Percentiles rank a stretch among this genome's conserved stretches.
Conservation (phyloP, 2,113 vertebrate genomes). For the Salvelinus sp. region DNA sequence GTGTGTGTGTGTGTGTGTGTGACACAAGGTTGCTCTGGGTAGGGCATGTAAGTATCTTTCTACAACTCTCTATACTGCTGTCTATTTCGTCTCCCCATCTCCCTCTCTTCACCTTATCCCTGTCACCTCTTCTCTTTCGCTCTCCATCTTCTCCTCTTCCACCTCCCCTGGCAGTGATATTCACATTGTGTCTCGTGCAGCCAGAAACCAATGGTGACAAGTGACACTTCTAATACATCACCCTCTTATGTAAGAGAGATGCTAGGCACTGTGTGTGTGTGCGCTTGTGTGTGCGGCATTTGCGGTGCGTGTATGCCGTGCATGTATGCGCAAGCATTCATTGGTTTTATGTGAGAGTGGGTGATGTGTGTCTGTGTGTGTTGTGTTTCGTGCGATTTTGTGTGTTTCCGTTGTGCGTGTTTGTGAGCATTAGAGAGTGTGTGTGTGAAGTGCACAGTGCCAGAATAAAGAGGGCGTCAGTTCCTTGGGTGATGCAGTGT, state of each 20-base stretch:
- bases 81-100: background rate
- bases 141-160: background rate
- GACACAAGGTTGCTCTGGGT: background rate
- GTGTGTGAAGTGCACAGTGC: background rate
- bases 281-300: background rate
- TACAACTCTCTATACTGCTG: background rate
- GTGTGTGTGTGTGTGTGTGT: background rate
- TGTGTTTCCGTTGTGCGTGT: background rate
- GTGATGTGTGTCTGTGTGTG: background rate
- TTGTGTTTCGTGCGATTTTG: background rate
- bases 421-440: background rate
- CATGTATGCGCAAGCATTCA: too few relatives aligned
- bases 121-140: background rate
- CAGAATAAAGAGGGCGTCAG: constrained; percentile 58
- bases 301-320: background rate
- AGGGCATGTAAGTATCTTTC: too few relatives aligned
- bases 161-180: constrained; percentile 37
- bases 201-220: constrained; percentile 51
- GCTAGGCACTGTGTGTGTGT: background rate
- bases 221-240: constrained; percentile 68
- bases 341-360: too few relatives aligned
- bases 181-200: constrained; percentile 10
- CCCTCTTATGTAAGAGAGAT: constrained; percentile 32
- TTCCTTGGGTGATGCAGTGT: constrained; percentile 52
- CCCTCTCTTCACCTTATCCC: background rate